Evolutionary conservation across 53 echinoderm and acorn worm species (phyloP).

Genomic region (Echinometra lucunter): DNA sequence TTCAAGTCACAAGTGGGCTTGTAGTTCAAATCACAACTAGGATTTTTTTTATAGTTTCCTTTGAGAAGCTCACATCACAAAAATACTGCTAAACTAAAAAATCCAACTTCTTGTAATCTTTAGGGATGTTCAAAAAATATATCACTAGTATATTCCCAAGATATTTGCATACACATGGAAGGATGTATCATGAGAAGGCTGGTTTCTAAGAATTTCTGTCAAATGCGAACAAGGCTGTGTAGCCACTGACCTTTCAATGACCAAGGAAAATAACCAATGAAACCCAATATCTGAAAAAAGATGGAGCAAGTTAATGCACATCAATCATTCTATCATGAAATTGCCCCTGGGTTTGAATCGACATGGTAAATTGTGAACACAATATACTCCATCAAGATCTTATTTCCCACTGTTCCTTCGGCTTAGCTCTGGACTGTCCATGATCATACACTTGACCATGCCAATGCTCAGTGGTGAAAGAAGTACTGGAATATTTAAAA

Average conservation of each 20-base stretch:
- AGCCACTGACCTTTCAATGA: constrained; percentile 6
- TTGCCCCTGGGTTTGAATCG: constrained; percentile 42
- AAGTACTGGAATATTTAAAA: neutral
- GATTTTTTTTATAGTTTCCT: too few relatives aligned
- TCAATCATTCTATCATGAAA: constrained; percentile 48
- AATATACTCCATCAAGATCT: constrained; percentile 41
- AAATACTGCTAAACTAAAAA: neutral
- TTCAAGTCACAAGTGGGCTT: neutral
- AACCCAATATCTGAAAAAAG: constrained; percentile 29
- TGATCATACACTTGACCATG: constrained; percentile 46
- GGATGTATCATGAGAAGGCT: neutral
- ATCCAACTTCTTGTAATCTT: neutral
- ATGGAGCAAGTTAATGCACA: constrained; percentile 48
- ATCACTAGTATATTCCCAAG: neutral
- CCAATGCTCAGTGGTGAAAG: constrained; percentile 32
- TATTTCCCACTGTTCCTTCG: constrained; percentile 25
- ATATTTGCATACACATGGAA: neutral
- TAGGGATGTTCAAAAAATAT: neutral
- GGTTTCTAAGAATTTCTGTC: neutral
- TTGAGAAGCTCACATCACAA: too few relatives aligned
- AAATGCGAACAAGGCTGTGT: neutral
- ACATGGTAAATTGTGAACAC: constrained; percentile 37
- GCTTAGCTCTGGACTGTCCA: neutral
- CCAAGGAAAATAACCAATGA: constrained; percentile 50
- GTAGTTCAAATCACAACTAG: neutral